A percentile compares a stretch with the other conserved stretches of the same genome.
These are phyloP conservation scores for Muscicapa comitata DNA, from an alignment of 2,797 vertebrate species.

Conservation along the genomic window DNA sequence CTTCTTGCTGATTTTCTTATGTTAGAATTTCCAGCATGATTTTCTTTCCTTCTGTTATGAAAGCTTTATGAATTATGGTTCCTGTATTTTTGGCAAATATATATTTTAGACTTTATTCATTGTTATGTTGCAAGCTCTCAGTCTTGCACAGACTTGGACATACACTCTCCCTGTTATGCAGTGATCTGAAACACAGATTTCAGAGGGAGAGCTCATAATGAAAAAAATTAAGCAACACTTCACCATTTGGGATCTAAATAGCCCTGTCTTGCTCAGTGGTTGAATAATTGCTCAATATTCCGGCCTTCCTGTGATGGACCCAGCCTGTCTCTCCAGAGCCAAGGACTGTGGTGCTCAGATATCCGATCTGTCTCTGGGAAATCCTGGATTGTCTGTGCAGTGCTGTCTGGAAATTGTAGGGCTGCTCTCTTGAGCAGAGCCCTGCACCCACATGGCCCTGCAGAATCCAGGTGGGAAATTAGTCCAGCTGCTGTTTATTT, in stretches of 20 bases:
- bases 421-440: not conserved
- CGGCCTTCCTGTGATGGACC: not conserved
- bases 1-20: not conserved
- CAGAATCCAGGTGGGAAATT: not conserved
- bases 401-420: not conserved
- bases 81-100: not conserved
- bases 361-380: not conserved
- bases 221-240: not conserved
- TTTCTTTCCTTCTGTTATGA: not conserved
- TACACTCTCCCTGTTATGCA: not conserved
- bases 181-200: not conserved
- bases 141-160: not conserved
- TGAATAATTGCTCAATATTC: constrained; percentile 2
- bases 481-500: not conserved
- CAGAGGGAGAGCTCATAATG: not conserved
- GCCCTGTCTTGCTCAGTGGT: not conserved
- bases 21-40: not conserved
- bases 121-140: not conserved
- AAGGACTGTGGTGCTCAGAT: not conserved
- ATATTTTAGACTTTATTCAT: not conserved
- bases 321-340: not conserved
- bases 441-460: not conserved
- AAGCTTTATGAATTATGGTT: not conserved
- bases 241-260: not conserved
- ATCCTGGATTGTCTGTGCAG: not conserved